Evolutionary conservation across 2,113 vertebrate genomes (phyloP).

Genomic region (Ictalurus punctatus): DNA sequence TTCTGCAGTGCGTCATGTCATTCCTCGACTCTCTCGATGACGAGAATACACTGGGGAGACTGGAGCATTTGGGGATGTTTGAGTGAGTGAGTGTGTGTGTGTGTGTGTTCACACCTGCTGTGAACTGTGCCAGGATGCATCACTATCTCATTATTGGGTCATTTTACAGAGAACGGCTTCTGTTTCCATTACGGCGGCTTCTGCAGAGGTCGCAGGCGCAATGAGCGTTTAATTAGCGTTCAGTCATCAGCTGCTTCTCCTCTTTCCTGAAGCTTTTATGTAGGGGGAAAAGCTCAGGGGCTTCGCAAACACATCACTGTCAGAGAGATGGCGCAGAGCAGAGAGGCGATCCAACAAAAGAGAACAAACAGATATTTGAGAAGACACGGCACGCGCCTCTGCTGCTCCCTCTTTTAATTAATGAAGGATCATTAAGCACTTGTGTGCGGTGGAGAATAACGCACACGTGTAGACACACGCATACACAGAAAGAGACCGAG

Average conservation of each 20-base stretch:
- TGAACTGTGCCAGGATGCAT: conserved; percentile 56
- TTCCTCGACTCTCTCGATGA: conserved; percentile 13
- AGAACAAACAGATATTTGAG: conserved; percentile 57
- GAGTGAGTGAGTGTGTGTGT: conserved; percentile 36
- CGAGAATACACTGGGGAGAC: conserved; percentile 41
- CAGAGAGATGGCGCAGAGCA: conserved; percentile 43
- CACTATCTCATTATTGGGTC: conserved; percentile 67
- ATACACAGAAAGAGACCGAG: not conserved
- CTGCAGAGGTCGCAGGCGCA: conserved; percentile 66
- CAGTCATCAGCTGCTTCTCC: conserved; percentile 56
- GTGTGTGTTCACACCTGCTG: conserved; percentile 59
- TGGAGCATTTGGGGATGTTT: conserved; percentile 16
- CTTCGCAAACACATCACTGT: conserved; percentile 54
- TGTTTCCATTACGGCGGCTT: conserved; percentile 69
- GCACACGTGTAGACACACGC: not conserved
- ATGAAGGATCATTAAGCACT: conserved; percentile 41
- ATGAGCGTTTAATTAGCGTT: conserved; percentile 70
- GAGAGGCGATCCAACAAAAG: conserved; percentile 51
- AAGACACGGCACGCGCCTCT: conserved; percentile 37
- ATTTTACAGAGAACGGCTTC: conserved; percentile 61
- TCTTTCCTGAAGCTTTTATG: conserved; percentile 52
- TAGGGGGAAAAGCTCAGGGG: conserved; percentile 48
- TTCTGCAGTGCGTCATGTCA: not conserved
- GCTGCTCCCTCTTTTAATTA: conserved; percentile 50
- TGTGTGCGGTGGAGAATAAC: conserved; percentile 25